These are phyloP conservation scores for Asteroscopus sphinx DNA, from an alignment of 2,888 invertebrate genomes.

Conservation along the genomic window DNA sequence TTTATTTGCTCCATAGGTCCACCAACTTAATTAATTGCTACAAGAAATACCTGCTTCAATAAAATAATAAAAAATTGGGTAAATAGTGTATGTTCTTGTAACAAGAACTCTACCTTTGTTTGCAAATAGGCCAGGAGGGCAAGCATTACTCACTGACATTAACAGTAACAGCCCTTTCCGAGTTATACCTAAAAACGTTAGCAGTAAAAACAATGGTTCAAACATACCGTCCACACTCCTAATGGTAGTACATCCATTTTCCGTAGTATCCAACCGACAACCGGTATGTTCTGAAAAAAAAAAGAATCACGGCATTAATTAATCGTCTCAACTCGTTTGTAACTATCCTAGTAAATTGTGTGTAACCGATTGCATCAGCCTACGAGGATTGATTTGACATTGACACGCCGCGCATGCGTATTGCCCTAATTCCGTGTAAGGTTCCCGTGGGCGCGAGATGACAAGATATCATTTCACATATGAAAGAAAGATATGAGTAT, in stretches of 20 bases:
- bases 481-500: slow-evolving; percentile 68
- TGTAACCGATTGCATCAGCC: slow-evolving; percentile 84
- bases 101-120: slow-evolving; percentile 43
- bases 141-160: slow-evolving; percentile 41
- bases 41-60: slow-evolving; percentile 1
- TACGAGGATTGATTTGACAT: slow-evolving; percentile 89
- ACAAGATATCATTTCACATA: slow-evolving; percentile 55
- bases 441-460: slow-evolving; percentile 69
- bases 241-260: slow-evolving; percentile 49
- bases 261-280: slow-evolving; percentile 54
- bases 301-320: slow-evolving; percentile 64
- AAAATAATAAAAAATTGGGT: too few species aligned
- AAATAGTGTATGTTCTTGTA: slow-evolving; percentile 11
- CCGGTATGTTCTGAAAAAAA: slow-evolving; percentile 64
- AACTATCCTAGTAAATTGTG: slow-evolving; percentile 64
- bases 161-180: slow-evolving; percentile 36
- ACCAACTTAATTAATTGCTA: slow-evolving; percentile 18
- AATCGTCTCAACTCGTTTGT: slow-evolving; percentile 58
- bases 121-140: slow-evolving; percentile 53
- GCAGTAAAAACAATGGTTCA: slow-evolving; percentile 45
- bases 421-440: slow-evolving; percentile 83
- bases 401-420: slow-evolving; percentile 88
- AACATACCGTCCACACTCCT: slow-evolving; percentile 59
- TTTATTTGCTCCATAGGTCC: not conserved
- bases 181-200: slow-evolving; percentile 33